phyloP scores from a whole-genome alignment of 2,888 invertebrate species.

The Drosophila subsilvestris region DNA sequence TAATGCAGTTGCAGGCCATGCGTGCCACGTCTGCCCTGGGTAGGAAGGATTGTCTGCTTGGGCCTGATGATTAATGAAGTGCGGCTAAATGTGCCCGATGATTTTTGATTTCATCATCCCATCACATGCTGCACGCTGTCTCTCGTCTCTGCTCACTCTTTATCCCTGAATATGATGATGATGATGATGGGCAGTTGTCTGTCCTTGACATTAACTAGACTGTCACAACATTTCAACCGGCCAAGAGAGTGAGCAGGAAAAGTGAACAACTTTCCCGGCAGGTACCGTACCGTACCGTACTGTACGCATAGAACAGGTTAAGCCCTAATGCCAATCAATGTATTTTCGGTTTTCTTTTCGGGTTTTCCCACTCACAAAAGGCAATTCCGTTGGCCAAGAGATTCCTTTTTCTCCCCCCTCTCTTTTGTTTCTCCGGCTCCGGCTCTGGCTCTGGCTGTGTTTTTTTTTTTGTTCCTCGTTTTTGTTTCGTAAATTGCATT shows the following conservation, averaged over 20 bases:
- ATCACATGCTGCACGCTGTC: not conserved
- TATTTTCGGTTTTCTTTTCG: conserved; percentile 29
- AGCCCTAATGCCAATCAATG: conserved; percentile 80
- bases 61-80: conserved; percentile 84
- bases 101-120: conserved; percentile 10
- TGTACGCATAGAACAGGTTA: conserved; percentile 57
- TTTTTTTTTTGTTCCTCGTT: conserved; percentile 50
- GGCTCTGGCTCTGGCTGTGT: conserved; percentile 9
- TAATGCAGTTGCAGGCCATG: conserved; percentile 49
- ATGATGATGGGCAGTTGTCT: not conserved
- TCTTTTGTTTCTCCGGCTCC: conserved; percentile 40
- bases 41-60: conserved; percentile 71
- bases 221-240: conserved; percentile 42
- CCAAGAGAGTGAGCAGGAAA: not conserved
- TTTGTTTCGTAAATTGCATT: conserved; percentile 76
- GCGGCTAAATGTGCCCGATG: conserved; percentile 75
- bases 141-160: conserved; percentile 6
- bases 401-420: conserved; percentile 14
- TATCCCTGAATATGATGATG: not conserved
- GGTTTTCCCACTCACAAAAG: conserved; percentile 2
- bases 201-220: conserved; percentile 37
- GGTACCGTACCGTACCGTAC: conserved; percentile 10
- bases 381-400: not conserved
- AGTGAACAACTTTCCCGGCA: conserved; percentile 5
- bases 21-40: conserved; percentile 33